These are phyloP conservation scores for Hemistola chrysoprasaria DNA, from an alignment of 2,888 invertebrate genomes.

Conservation along the genomic window DNA sequence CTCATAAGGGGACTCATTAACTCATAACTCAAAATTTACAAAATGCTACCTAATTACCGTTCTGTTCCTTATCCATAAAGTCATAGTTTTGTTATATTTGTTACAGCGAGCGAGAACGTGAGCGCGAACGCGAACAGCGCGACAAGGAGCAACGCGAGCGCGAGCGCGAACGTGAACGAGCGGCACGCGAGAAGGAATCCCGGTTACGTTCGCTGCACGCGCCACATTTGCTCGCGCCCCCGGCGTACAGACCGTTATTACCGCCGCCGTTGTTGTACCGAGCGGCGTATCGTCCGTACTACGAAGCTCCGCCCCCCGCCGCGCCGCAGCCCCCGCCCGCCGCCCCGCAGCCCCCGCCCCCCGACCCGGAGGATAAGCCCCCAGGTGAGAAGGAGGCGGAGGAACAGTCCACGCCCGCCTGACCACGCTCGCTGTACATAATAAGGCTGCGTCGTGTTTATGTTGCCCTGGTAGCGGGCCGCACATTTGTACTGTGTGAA, in stretches of 20 bases:
- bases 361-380: conserved; percentile 12
- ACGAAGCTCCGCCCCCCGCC: conserved; percentile 38
- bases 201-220: conserved; percentile 38
- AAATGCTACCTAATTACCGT: too few relatives aligned
- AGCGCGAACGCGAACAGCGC: conserved; percentile 63
- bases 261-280: conserved; percentile 62
- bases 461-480: too few relatives aligned
- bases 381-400: conserved; percentile 29
- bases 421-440: too few relatives aligned
- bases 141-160: conserved; percentile 63
- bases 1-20: too few relatives aligned
- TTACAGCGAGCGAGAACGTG: conserved; percentile 64
- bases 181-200: conserved; percentile 53
- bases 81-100: too few relatives aligned
- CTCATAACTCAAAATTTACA: too few relatives aligned
- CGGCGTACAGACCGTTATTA: conserved; percentile 47
- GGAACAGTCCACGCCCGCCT: conserved; percentile 14
- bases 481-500: too few relatives aligned
- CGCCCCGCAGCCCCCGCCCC: conserved; percentile 10
- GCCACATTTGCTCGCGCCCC: conserved; percentile 46
- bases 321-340: conserved; percentile 32
- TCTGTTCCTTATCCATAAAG: too few relatives aligned
- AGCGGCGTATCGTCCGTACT: conserved; percentile 60
- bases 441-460: too few relatives aligned
- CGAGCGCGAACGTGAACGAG: conserved; percentile 55